Percentiles rank a stretch among this genome's conserved stretches.
Evolutionary conservation across 2,888 invertebrate genomes (phyloP).

Genomic region (Trichogramma evanescens): DNA sequence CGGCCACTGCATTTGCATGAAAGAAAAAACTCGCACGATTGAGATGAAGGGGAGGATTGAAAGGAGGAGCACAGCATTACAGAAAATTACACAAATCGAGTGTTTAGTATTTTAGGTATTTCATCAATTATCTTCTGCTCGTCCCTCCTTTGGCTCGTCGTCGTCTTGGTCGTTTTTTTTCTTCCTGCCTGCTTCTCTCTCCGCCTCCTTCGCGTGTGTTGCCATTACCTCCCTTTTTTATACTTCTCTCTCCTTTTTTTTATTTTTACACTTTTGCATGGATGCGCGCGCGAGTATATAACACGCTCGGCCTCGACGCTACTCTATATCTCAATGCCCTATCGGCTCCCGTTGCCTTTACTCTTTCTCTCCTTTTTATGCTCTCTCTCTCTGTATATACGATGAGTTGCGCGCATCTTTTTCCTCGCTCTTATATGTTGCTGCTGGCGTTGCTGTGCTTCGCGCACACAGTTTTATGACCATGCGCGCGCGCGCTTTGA

Average conservation of each 20-base stretch:
- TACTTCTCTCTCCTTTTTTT: neutral
- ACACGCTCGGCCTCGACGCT: slow-evolving; percentile 1
- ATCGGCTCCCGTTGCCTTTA: slow-evolving; percentile 11
- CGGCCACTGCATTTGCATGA: slow-evolving; percentile 10
- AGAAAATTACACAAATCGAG: slow-evolving; percentile 19
- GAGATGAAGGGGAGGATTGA: neutral
- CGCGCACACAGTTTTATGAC: slow-evolving; percentile 14
- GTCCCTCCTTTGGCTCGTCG: neutral
- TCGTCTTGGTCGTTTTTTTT: neutral
- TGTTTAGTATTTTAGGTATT: slow-evolving; percentile 17
- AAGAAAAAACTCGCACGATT: neutral
- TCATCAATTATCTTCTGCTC: slow-evolving; percentile 8
- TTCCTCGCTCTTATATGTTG: neutral
- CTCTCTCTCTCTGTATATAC: neutral
- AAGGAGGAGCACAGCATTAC: slow-evolving; percentile 12
- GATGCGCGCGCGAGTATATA: neutral
- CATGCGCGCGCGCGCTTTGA: slow-evolving; percentile 16
- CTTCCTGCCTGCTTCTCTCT: neutral
- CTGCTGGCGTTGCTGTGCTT: neutral
- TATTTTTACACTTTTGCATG: slow-evolving; percentile 6
- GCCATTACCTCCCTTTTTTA: neutral
- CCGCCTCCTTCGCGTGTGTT: neutral
- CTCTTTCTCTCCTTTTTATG: neutral
- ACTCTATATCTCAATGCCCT: slow-evolving; percentile 10
- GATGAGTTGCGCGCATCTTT: neutral